phyloP scores from a whole-genome alignment of 1,140 invertebrate genomes.

The Euwallacea fornicatus region DNA sequence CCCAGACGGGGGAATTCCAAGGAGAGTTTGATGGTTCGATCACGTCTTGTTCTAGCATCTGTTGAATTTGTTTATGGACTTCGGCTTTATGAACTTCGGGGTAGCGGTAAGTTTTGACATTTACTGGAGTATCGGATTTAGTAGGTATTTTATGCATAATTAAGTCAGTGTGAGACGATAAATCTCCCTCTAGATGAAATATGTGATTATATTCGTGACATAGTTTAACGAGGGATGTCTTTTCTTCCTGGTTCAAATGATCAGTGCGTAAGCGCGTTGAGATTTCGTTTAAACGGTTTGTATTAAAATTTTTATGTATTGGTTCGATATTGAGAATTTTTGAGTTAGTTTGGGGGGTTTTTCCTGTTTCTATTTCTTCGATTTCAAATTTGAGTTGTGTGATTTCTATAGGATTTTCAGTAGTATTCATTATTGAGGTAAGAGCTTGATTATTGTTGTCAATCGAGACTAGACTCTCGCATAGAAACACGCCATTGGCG shows the following conservation, averaged over 20 bases:
- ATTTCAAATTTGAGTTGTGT: neutral
- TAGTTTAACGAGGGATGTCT: neutral
- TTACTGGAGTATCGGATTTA: conserved; percentile 13
- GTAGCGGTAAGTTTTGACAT: conserved; percentile 36
- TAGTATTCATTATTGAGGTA: conserved; percentile 11
- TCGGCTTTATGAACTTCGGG: conserved; percentile 35
- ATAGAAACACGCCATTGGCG: neutral
- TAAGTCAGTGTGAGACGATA: conserved; percentile 16
- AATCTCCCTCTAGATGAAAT: conserved; percentile 24
- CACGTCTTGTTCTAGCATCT: conserved; percentile 39
- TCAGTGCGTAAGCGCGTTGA: neutral
- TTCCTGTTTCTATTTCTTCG: neutral
- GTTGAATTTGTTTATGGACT: conserved; percentile 39
- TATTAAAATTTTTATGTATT: neutral
- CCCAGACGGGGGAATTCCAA: conserved; percentile 43
- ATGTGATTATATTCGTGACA: conserved; percentile 21
- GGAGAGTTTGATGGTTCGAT: conserved; percentile 36
- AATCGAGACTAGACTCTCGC: neutral
- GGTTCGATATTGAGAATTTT: neutral
- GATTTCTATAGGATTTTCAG: conserved; percentile 6
- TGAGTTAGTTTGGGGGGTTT: neutral
- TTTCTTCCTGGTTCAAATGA: conserved; percentile 15
- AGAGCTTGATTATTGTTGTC: conserved; percentile 2
- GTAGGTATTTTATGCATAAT: conserved; percentile 23
- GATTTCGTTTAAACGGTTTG: neutral